Evolutionary conservation across 1,140 invertebrate genomes (phyloP).

Genomic region (Drosophila paulistorum): DNA sequence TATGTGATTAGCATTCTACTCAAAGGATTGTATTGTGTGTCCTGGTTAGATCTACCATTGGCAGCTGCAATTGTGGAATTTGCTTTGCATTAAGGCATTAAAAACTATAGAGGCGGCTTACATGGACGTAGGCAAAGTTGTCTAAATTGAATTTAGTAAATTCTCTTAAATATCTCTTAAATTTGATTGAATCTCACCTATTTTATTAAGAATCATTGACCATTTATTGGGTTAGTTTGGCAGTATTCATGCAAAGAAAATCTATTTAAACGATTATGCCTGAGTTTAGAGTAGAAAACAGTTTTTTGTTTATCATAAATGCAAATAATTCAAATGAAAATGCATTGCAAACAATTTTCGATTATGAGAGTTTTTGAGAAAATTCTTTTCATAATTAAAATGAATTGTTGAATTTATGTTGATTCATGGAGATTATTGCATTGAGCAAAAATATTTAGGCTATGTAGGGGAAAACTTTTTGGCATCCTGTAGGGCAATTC

Average conservation of each 20-base stretch:
- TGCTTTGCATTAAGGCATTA: background rate
- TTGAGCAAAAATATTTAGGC: background rate
- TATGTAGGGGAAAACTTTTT: slow-evolving; percentile 6
- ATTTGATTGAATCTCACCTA: too few relatives aligned
- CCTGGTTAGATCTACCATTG: background rate
- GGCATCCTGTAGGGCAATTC: slow-evolving; percentile 38
- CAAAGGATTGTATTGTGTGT: background rate
- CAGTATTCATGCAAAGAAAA: too few relatives aligned
- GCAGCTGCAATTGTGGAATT: background rate
- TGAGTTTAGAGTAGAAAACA: too few relatives aligned
- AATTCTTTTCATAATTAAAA: slow-evolving; percentile 7
- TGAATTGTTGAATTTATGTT: slow-evolving; percentile 2
- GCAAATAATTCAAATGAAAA: background rate
- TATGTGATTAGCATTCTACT: slow-evolving; percentile 59
- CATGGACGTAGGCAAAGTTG: background rate
- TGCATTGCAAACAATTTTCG: background rate
- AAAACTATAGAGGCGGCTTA: background rate
- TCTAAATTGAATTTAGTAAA: too few relatives aligned
- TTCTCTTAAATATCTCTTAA: background rate
- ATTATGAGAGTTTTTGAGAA: background rate
- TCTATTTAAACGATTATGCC: too few relatives aligned
- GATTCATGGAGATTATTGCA: background rate
- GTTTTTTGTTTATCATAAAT: background rate
- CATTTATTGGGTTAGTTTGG: too few relatives aligned
- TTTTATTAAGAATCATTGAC: too few relatives aligned